Evolutionary conservation across 2,888 invertebrate genomes (phyloP).

Genomic region (Auanema sp.): DNA sequence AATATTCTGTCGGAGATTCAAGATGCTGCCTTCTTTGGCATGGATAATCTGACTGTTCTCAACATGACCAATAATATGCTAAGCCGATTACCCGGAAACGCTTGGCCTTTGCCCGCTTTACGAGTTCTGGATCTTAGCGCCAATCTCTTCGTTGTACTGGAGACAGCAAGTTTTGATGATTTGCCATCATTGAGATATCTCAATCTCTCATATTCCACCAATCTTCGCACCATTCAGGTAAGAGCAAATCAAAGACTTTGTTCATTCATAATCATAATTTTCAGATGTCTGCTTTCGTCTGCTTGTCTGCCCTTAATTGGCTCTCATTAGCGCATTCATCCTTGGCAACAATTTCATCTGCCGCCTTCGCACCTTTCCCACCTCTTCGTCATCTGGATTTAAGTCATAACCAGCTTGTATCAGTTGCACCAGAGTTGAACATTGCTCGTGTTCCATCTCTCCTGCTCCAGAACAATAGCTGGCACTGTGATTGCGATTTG

Average conservation of each 20-base stretch:
- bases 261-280: conserved; percentile 4
- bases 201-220: conserved; percentile 36
- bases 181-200: conserved; percentile 32
- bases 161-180: conserved; percentile 45
- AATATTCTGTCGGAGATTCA: conserved; percentile 43
- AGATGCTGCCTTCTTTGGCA: conserved; percentile 36
- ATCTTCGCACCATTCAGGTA: conserved; percentile 38
- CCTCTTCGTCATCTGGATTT: conserved; percentile 33
- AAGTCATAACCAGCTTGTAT: conserved; percentile 28
- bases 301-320: conserved; percentile 34
- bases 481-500: conserved; percentile 44
- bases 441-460: conserved; percentile 19
- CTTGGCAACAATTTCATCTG: conserved; percentile 29
- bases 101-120: conserved; percentile 37
- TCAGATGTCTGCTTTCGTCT: conserved; percentile 44
- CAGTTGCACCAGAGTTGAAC: conserved; percentile 1
- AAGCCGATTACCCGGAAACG: conserved; percentile 35
- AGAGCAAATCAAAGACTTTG: conserved; percentile 6
- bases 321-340: conserved; percentile 30
- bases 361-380: conserved; percentile 38
- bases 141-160: conserved; percentile 40
- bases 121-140: conserved; percentile 31
- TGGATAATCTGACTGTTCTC: conserved; percentile 28
- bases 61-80: conserved; percentile 40
- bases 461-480: conserved; percentile 33